Conservation (phyloP, 2,113 vertebrate species). For the Arvicanthis niloticus region DNA sequence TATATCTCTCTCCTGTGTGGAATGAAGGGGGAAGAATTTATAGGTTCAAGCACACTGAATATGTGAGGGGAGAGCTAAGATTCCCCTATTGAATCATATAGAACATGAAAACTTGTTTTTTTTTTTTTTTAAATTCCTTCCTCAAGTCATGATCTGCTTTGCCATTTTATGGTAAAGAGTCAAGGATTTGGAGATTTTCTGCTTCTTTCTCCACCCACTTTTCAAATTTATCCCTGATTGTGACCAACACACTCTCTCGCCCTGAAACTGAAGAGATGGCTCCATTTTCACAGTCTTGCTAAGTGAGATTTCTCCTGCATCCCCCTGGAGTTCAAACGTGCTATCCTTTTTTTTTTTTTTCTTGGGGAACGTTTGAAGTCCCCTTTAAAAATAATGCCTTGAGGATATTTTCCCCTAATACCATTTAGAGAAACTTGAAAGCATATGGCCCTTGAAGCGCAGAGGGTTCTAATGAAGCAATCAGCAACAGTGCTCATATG, state of each 20-base stretch:
- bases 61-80: not conserved
- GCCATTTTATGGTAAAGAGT: slow-evolving; percentile 72
- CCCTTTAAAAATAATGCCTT: slow-evolving; percentile 89
- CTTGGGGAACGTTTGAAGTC: slow-evolving; percentile 85
- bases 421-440: slow-evolving; percentile 89
- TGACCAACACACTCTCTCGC: slow-evolving; percentile 76
- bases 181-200: slow-evolving; percentile 73
- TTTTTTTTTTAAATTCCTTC: slow-evolving; percentile 17
- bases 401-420: slow-evolving; percentile 88
- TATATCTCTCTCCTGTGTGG: slow-evolving; percentile 50
- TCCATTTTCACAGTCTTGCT: slow-evolving; percentile 79
- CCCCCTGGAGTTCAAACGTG: slow-evolving; percentile 83
- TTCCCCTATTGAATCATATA: not conserved
- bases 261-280: slow-evolving; percentile 78
- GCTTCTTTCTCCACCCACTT: slow-evolving; percentile 72
- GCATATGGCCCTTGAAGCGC: slow-evolving; percentile 85
- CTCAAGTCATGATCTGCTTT: slow-evolving; percentile 57
- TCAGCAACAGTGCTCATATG: slow-evolving; percentile 79
- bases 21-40: slow-evolving; percentile 34
- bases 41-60: slow-evolving; percentile 10
- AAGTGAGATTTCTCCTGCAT: slow-evolving; percentile 80
- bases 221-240: slow-evolving; percentile 68
- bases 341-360: slow-evolving; percentile 75
- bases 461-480: slow-evolving; percentile 85
- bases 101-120: not conserved